phyloP scores from a whole-genome alignment of 2,113 vertebrate species.

The Channa maculata region DNA sequence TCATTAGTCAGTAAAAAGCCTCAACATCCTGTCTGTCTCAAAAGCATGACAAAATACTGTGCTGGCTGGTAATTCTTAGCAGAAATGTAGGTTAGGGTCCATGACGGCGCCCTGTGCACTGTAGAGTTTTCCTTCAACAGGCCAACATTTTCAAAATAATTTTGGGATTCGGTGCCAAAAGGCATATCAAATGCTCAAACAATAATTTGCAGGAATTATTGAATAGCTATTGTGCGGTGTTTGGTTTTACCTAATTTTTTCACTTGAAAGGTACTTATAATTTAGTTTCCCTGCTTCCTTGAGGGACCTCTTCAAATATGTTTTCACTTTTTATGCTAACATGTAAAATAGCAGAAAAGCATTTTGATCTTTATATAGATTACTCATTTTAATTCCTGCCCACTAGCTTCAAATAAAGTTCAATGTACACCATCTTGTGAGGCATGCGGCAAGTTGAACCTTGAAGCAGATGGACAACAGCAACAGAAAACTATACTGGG shows the following conservation, averaged over 20 bases:
- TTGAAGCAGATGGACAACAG: too few relatives aligned
- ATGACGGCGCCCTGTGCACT: not conserved
- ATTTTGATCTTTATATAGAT: not conserved
- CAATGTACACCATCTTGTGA: too few relatives aligned
- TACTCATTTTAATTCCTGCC: slow-evolving; percentile 10
- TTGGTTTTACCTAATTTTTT: not conserved
- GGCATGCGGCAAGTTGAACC: too few relatives aligned
- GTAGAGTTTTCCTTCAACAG: not conserved
- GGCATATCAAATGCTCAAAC: not conserved
- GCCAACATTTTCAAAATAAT: slow-evolving; percentile 17
- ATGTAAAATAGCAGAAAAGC: not conserved
- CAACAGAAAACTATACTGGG: too few relatives aligned
- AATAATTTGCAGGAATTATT: not conserved
- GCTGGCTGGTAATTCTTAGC: slow-evolving; percentile 42
- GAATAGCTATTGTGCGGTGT: not conserved
- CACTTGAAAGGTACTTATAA: not conserved
- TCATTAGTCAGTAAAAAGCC: slow-evolving; percentile 51
- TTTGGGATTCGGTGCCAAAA: slow-evolving; percentile 3
- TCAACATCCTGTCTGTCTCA: slow-evolving; percentile 66
- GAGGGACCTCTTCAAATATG: not conserved
- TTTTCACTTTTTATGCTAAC: too few relatives aligned
- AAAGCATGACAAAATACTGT: slow-evolving; percentile 46
- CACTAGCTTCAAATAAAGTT: slow-evolving; percentile 4
- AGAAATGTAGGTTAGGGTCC: slow-evolving; percentile 46
- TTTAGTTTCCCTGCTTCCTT: not conserved